Evolutionary conservation across 2,113 vertebrate genomes (phyloP), one percentile per base, ranked within the genome.

Genomic region (Nothocercus julius): DNA sequence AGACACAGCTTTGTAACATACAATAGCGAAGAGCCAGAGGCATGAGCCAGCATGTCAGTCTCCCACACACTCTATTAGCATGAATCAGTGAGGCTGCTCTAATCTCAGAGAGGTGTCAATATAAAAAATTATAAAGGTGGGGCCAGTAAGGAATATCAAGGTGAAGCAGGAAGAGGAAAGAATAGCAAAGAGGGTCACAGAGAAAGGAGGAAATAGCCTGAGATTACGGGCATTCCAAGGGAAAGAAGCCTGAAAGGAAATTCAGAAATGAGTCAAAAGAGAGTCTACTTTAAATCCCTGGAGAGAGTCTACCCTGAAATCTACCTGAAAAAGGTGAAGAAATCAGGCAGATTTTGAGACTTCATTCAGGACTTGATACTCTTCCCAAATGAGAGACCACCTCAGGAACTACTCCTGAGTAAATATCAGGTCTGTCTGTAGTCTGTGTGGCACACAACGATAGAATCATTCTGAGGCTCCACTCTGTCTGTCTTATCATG

Each of bases 11-110:
- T 34, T 38, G 3, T 59, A 19, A 30, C 27, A 32, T 10, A 51
- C 42, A 14, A 22, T 34, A 38, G 36, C 51, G 15, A 44, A 54
- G 12, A 61, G 51, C 15, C 49, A 25, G 22, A 44, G 21, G 51
- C 45, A 77, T 28, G 0, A 1, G 22, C 20, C 5, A 18, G 34
- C 59, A 32, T 1, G 0, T n/a, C 68, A 66, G 12, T 17, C 22
- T 70, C 15, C 27, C 49, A 28, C 17, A 17, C 11, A 17, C n/a
- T 6, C 22, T 9, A 11, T 18, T 4, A 0, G 15, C n/a, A 82
- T 13, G 21, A 12, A 9, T 11, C 16, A 8, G 25, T 36, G 56
- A 68, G 36, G 18, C 32, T 85, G 21, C 16, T 30, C 6, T 53
- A 13, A 21, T n/a, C n/a, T 42, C 21, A 73, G 44, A 22, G 68